Conservation (phyloP, 2,797 vertebrate species). For the Molothrus ater region DNA sequence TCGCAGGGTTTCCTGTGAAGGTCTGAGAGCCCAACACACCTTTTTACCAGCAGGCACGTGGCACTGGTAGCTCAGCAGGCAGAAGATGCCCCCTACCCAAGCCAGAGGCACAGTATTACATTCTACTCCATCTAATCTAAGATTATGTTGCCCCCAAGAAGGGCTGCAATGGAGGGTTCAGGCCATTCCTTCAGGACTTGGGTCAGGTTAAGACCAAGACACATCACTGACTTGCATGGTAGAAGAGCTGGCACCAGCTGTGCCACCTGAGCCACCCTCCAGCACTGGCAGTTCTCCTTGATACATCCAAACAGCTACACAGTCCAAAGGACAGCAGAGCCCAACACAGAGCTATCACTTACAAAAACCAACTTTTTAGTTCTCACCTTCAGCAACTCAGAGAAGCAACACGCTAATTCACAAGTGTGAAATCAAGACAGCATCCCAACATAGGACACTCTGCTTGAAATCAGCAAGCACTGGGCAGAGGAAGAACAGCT, state of each 20-base stretch:
- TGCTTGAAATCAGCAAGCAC: neutral
- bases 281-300: neutral
- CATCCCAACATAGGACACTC: accelerated
- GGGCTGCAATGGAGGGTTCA: neutral
- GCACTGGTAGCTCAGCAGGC: neutral
- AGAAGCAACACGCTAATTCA: neutral
- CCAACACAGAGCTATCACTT: neutral
- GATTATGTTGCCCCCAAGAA: neutral
- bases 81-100: neutral
- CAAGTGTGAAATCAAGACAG: neutral
- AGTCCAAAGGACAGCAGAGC: neutral
- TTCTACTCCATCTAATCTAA: neutral
- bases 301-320: neutral
- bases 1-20: neutral
- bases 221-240: accelerated
- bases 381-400: neutral
- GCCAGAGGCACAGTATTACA: neutral
- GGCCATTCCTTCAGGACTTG: neutral
- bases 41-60: neutral
- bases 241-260: neutral
- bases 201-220: neutral
- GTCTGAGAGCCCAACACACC: neutral
- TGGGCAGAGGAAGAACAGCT: neutral
- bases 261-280: neutral
- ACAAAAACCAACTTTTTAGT: neutral